A percentile compares a stretch with the other conserved stretches of the same genome.
These are phyloP conservation scores for Trogon surrucura DNA, from an alignment of 2,113 vertebrate genomes.

Conservation along the genomic window DNA sequence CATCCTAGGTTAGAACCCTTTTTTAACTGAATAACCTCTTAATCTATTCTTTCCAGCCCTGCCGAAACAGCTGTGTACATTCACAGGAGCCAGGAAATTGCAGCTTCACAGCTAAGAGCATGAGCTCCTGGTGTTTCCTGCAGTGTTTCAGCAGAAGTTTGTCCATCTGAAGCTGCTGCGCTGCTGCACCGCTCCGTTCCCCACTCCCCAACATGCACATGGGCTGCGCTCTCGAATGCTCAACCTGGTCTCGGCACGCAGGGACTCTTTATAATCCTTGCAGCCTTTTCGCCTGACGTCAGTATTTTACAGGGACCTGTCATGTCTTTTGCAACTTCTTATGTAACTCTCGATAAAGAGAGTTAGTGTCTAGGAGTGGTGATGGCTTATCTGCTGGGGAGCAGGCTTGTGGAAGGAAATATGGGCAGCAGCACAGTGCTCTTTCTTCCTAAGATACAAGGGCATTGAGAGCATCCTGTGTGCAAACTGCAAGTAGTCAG, in stretches of 20 bases:
- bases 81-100: neutral
- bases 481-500: neutral
- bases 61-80: neutral
- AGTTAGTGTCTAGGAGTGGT: neutral
- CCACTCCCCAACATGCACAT: rapidly evolving
- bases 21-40: neutral
- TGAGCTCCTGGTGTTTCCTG: neutral
- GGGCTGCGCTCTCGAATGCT: neutral
- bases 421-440: neutral
- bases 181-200: neutral
- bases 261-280: neutral
- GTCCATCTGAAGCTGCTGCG: neutral
- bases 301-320: neutral
- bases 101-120: neutral
- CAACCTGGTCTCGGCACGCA: neutral
- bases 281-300: neutral
- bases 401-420: neutral
- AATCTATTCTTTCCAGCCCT: neutral
- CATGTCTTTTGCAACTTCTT: neutral
- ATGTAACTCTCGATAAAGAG: neutral
- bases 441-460: neutral
- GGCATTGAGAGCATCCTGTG: neutral
- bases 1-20: neutral
- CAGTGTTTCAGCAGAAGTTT: neutral
- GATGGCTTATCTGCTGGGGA: neutral